Evolutionary conservation across 2,113 vertebrate genomes (phyloP).

Genomic region (Euleptes europaea): DNA sequence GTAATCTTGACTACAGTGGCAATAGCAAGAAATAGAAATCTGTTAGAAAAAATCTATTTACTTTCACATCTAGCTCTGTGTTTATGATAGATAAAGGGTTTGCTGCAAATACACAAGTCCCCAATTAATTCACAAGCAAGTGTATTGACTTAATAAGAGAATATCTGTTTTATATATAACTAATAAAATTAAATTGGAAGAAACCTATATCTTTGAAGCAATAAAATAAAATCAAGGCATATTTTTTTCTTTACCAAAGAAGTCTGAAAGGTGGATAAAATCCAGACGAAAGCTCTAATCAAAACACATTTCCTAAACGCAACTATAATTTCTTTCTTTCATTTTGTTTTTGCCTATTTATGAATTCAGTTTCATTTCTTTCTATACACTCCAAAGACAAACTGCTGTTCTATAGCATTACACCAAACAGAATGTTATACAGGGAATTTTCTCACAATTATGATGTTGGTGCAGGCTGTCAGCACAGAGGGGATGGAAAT

Average conservation of each 20-base stretch:
- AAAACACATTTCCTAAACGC: constrained; percentile 73
- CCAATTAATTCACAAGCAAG: constrained; percentile 77
- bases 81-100: constrained; percentile 50
- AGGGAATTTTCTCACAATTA: constrained; percentile 84
- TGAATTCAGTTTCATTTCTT: constrained; percentile 79
- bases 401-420: constrained; percentile 83
- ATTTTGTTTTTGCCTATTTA: constrained; percentile 80
- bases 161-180: constrained; percentile 70
- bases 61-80: not conserved
- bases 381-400: constrained; percentile 80
- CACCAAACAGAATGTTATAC: constrained; percentile 84
- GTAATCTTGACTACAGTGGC: constrained; percentile 34
- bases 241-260: constrained; percentile 64
- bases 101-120: constrained; percentile 68
- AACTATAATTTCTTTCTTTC: constrained; percentile 68
- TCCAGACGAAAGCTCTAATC: constrained; percentile 75
- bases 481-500: constrained; percentile 81
- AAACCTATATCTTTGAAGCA: constrained; percentile 64
- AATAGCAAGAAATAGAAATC: constrained; percentile 53
- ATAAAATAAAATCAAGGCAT: constrained; percentile 68
- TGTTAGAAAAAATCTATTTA: constrained; percentile 40
- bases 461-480: constrained; percentile 80
- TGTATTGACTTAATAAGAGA: constrained; percentile 76
- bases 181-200: constrained; percentile 80
- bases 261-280: constrained; percentile 72